Percentiles rank a stretch among this genome's conserved stretches.
Conservation (phyloP, 2,797 vertebrate species). For the Acanthurus tractus region DNA sequence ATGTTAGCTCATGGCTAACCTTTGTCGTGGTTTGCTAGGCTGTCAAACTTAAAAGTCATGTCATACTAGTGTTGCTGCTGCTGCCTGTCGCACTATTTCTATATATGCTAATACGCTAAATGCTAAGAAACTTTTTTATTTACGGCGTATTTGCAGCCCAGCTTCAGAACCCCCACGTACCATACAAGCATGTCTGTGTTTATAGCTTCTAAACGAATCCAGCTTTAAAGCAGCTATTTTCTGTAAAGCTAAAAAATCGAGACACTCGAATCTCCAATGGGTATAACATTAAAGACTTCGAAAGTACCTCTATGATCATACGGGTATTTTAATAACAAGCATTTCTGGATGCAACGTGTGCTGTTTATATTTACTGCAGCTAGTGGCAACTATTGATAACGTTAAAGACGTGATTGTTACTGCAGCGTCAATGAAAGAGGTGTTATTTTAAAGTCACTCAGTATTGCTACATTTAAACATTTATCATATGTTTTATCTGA, state of each 20-base stretch:
- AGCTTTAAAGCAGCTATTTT: not conserved
- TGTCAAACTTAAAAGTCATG: slow-evolving; percentile 37
- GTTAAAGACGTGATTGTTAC: not conserved
- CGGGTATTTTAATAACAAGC: no score
- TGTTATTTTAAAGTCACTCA: not conserved
- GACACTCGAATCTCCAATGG: not conserved
- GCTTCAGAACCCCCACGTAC: not conserved
- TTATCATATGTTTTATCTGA: not conserved
- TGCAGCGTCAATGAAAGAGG: not conserved
- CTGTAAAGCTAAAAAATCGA: not conserved
- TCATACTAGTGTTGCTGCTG: no score
- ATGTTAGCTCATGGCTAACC: slow-evolving; percentile 61
- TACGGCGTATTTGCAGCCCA: not conserved
- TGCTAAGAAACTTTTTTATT: not conserved
- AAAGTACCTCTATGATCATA: not conserved
- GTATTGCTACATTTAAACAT: not conserved
- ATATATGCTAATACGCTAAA: not conserved
- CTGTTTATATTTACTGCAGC: not conserved
- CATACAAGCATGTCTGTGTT: not conserved
- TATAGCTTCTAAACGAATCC: no score
- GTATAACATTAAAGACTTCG: not conserved
- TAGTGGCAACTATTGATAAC: not conserved
- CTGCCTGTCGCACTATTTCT: not conserved
- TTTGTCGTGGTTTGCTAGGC: slow-evolving; percentile 37
- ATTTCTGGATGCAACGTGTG: no score